Base-by-base conservation (phyloP, 2,888 invertebrate species). In the Microchrysa polita region DNA sequence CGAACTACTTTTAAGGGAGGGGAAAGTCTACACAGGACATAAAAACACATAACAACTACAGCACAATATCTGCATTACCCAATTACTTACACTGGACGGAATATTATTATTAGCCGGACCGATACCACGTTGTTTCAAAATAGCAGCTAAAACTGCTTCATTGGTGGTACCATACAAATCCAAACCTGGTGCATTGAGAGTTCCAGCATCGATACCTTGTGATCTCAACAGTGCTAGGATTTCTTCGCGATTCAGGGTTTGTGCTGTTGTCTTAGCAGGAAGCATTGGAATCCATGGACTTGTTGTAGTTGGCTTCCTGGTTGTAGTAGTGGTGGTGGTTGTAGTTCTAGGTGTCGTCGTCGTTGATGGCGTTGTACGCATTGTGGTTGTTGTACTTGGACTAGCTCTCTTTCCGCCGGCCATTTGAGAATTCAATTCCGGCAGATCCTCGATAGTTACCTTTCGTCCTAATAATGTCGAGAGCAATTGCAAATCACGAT, bases 101-200 rank as follows among this genome's bases (percentile, higher is more conserved):
- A 82, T 74, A 60, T 80, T 80, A 74, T 80, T 80, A 42, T 80
- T 90, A n/a, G 89, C 87, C 2, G 92, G 92, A 74, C 90, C 91
- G 78, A 92, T 91, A 53, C 92, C 92, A 80, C 91, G 89, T 79
- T 91, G 89, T 83, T 91, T 91, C 65, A 92, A 84, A 72, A 92
- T 83, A 2, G 91, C 90, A 0, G 92, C 91, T 27, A 92, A 85
- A 76, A 92, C 84, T 0, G 92, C 92, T 76, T 92, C 92, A 79
- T 91, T 89, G 74, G 88, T 88, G 79, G 89, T 88, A 14, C 90
- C 90, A 74, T 87, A 89, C n/a, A 77, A 76, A 59, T 73, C 73
- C 5, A 63, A 14, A 76, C 74, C n/a, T 34, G 55, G 65, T 7
- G 57, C 65, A 53, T 53, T 61, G 1, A 59, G 16, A 0, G 80